Evolutionary conservation across 1,140 invertebrate genomes (phyloP), one percentile per base, ranked within the genome.

Genomic region (Pteromalus puparum): DNA sequence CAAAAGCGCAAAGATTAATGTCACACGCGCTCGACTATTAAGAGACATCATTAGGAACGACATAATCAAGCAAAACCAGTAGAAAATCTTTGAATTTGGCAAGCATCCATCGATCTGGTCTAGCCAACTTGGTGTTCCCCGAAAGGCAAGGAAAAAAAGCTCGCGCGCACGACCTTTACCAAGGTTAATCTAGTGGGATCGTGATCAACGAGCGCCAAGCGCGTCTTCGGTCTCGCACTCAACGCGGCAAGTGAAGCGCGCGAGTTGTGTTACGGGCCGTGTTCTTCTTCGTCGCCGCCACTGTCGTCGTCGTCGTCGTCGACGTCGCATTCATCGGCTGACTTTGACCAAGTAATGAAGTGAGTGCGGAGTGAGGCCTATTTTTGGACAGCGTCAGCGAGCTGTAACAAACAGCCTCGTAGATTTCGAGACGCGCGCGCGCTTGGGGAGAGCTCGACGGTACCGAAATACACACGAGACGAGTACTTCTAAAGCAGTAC

Each of bases 361-460:
- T 90, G 88, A 89, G 90, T 91, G 89, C 86, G n/a, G 90, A 92
- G 89, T 91, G 90, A 91, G 88, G 84, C 89, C 90, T 92, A 92
- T 92, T 92, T 92, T 91, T 89, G 90, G 88, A 18, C 18, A 21
- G 1, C 75, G 38, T 42, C 38, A 42, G 18, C 68, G 28, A 70
- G 68, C 87, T 79, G 87, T 88, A 88, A 90, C 90, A 91, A 91
- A 91, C 90, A 91, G 87, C 87, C 89, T 91, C 90, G 88, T 91
- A 90, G 87, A 91, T 91, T 89, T 90, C 87, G 87, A 82, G 89
- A 87, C 87, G 61, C 70, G 30, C 10, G 28, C 46, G 70, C 72
- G n/a, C 30, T 53, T 38, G 21, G n/a, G 67, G 5, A n/a, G 10
- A 38, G 46, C 34, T 70, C 88, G 87, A 82, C 53, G 46, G 81